Evolutionary conservation across 2,113 vertebrate species (phyloP).

Genomic region (Hippocampus zosterae): DNA sequence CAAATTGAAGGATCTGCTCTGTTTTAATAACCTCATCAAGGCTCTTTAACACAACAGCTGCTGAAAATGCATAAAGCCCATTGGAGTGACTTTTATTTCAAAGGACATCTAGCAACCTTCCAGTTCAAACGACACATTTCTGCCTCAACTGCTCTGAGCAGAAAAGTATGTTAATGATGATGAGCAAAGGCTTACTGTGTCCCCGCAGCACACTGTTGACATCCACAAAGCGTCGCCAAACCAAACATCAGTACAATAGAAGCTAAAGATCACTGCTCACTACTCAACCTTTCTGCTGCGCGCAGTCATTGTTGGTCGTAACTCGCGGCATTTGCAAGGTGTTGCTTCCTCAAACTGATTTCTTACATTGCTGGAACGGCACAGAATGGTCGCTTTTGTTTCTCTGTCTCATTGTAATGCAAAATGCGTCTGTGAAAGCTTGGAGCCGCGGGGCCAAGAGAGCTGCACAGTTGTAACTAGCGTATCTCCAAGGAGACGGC

Average conservation of each 20-base stretch:
- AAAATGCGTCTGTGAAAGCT: constrained; percentile 52
- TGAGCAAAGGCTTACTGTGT: constrained; percentile 18
- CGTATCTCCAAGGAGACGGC: constrained; percentile 58
- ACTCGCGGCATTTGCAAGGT: constrained; percentile 2
- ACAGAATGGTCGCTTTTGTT: not conserved
- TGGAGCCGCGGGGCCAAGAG: constrained; percentile 39
- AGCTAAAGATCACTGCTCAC: constrained; percentile 19
- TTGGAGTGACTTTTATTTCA: not conserved
- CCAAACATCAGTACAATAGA: constrained; percentile 39
- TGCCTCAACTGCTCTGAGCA: constrained; percentile 4
- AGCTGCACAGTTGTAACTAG: constrained; percentile 44
- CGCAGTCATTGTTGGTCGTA: not conserved
- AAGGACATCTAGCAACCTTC: constrained; percentile 2
- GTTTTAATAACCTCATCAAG: not conserved
- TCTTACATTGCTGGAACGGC: not conserved
- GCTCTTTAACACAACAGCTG: not conserved
- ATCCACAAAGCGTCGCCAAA: constrained; percentile 39
- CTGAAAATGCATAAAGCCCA: not conserved
- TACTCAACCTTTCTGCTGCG: constrained; percentile 18
- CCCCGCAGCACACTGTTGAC: constrained; percentile 24
- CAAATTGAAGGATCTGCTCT: not conserved
- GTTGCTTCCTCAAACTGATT: not conserved
- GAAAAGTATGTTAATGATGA: constrained; percentile 29
- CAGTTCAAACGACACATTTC: not conserved
- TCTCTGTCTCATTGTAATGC: constrained; percentile 66